These are phyloP conservation scores for Torymus auratus DNA, from an alignment of 2,888 invertebrate genomes.

Conservation along the genomic window DNA sequence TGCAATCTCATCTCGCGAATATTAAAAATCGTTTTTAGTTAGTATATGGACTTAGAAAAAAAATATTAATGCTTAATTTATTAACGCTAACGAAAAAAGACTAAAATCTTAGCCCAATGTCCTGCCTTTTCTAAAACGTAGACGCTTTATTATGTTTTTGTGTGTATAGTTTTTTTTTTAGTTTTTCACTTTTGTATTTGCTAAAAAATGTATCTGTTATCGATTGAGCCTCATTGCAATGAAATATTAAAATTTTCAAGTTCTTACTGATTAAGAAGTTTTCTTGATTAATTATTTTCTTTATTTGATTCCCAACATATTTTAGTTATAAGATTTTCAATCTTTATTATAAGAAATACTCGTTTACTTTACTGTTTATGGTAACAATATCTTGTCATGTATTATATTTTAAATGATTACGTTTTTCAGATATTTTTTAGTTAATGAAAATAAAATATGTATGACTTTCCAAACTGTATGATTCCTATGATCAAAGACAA, in stretches of 20 bases:
- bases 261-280: background rate
- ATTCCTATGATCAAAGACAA: background rate
- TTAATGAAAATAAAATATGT: too few species aligned
- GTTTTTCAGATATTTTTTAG: too few species aligned
- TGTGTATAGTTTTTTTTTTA: constrained; percentile 7
- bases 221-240: constrained; percentile 12
- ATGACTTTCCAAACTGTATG: too few species aligned
- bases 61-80: constrained; percentile 29
- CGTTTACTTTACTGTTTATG: too few species aligned
- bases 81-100: constrained; percentile 10
- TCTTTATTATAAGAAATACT: too few species aligned
- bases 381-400: too few species aligned
- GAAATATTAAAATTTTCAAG: background rate
- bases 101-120: constrained; percentile 6
- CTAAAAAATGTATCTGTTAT: background rate
- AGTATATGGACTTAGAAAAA: too few species aligned
- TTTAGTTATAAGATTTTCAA: too few species aligned
- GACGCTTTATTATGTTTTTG: constrained; percentile 1
- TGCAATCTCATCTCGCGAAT: too few species aligned
- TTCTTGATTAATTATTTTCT: background rate
- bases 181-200: background rate
- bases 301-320: too few species aligned
- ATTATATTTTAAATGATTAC: too few species aligned
- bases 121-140: background rate
- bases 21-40: too few species aligned